Base-by-base conservation (phyloP, 2,888 invertebrate genomes). In the Apodemia mormo region DNA sequence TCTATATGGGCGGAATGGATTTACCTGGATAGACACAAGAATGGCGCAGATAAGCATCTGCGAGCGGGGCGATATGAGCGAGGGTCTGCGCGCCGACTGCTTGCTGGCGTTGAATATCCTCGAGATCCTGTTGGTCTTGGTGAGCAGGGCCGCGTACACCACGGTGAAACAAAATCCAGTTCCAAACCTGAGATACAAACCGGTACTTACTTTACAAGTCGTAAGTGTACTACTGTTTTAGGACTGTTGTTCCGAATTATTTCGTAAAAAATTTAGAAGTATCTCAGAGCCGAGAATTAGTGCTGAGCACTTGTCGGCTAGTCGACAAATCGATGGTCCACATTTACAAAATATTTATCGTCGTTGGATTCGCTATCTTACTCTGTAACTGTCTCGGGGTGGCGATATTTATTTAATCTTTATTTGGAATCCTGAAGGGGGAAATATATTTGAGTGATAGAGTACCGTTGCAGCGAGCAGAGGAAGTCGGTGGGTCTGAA, bases 91-190 rank as follows among this genome's bases (percentile, higher is more conserved):
- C 10, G 99, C 99, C 54, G 98, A 97, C 77, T 97, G 96, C 85
- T 98, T 98, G 80, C 98, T 97, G 12, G 99, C 98, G 80, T 98
- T 98, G 86, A 99, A 97, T 83, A 99, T 99, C 69, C 99, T 94
- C 2, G 99, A 97, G 76, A 99, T 99, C 71, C 99, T 94, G 90
- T 99, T 99, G 7, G 99, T 99, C 94, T 99, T 99, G 30, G 99
- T 99, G 70, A 99, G 94, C 37, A 99, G 94, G 2, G 99, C 98
- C 0, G 98, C 98, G 89, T 99, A 99, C 69, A 99, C 98, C 65
- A 99, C 97, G 1, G 99, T 97, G 93, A 99, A 99, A 83, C 98
- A 98, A 84, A 99, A 96, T 1, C 98, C 98, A 0, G 98, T 96
- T 12, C 96, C 95, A 80, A 97, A 97, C 80, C 97, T 97, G 80